phyloP scores from a whole-genome alignment of 1,140 invertebrate species.

The Procambarus clarkii region DNA sequence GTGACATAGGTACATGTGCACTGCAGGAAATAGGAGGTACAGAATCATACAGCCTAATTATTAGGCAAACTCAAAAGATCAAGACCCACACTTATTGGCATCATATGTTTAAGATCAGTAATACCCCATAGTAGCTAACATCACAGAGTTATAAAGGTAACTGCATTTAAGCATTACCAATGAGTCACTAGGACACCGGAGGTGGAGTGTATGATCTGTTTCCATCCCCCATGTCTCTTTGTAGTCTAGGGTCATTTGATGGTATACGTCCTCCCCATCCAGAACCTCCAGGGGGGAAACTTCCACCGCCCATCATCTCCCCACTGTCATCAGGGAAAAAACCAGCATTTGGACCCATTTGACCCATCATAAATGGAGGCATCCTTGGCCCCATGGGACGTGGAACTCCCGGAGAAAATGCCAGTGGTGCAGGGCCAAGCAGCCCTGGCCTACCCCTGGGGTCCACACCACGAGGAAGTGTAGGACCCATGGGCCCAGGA shows the following conservation, averaged over 20 bases:
- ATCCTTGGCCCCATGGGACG: conserved; percentile 29
- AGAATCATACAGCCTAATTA: not conserved
- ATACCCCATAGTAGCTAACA: not conserved
- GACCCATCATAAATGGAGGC: conserved; percentile 51
- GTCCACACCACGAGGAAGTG: conserved; percentile 29
- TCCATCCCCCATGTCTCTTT: conserved; percentile 60
- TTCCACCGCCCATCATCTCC: conserved; percentile 59
- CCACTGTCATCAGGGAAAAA: conserved; percentile 51
- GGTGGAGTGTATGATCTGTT: conserved; percentile 57
- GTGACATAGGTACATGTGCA: not conserved
- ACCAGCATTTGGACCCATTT: conserved; percentile 45
- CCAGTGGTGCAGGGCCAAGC: conserved; percentile 40
- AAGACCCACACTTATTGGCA: not conserved
- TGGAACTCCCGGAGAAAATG: conserved; percentile 21
- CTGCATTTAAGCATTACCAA: not conserved
- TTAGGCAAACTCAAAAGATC: not conserved
- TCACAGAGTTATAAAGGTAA: not conserved
- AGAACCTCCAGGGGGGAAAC: conserved; percentile 33
- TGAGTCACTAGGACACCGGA: conserved; percentile 40
- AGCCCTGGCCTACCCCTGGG: conserved; percentile 49
- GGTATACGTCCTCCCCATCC: conserved; percentile 47
- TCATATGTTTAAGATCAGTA: not conserved
- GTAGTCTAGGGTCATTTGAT: conserved; percentile 49
- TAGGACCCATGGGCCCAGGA: conserved; percentile 32
- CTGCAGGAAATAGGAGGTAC: not conserved